A percentile compares a stretch with the other conserved stretches of the same genome.
These are phyloP conservation scores for Pyrocoelia pectoralis DNA, from an alignment of 2,888 invertebrate species.

Conservation along the genomic window DNA sequence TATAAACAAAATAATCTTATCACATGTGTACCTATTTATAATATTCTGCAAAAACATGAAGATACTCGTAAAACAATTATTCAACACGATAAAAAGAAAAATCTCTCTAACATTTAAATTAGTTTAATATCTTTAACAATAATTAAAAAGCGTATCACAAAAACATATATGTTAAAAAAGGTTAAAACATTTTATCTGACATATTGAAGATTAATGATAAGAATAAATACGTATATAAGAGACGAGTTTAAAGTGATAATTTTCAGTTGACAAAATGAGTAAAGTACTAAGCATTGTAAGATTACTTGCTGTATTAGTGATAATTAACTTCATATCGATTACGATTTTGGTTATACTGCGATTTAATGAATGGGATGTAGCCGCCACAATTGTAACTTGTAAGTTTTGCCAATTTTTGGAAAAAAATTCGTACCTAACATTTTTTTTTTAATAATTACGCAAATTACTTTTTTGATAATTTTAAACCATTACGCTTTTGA, in stretches of 20 bases:
- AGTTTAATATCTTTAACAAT: no score
- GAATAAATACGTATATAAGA: slow-evolving; percentile 2
- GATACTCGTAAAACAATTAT: no score
- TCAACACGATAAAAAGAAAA: no score
- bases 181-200: slow-evolving; percentile 1
- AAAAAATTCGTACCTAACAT: no score
- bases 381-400: slow-evolving; percentile 10
- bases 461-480: no score
- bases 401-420: slow-evolving; percentile 8
- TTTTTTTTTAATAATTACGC: no score
- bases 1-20: neutral
- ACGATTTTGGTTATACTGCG: slow-evolving; percentile 10
- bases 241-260: neutral
- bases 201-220: slow-evolving; percentile 1
- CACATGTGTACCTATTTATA: neutral
- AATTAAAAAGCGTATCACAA: no score
- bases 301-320: neutral
- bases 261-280: slow-evolving; percentile 14
- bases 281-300: slow-evolving; percentile 7
- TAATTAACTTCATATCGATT: slow-evolving; percentile 7
- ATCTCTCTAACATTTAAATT: no score
- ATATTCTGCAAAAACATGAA: no score
- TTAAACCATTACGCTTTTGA: no score
- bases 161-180: neutral
- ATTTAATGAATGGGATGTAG: slow-evolving; percentile 16